These are phyloP conservation scores for Meles meles DNA, from an alignment of 2,113 vertebrate genomes.

Conservation along the genomic window DNA sequence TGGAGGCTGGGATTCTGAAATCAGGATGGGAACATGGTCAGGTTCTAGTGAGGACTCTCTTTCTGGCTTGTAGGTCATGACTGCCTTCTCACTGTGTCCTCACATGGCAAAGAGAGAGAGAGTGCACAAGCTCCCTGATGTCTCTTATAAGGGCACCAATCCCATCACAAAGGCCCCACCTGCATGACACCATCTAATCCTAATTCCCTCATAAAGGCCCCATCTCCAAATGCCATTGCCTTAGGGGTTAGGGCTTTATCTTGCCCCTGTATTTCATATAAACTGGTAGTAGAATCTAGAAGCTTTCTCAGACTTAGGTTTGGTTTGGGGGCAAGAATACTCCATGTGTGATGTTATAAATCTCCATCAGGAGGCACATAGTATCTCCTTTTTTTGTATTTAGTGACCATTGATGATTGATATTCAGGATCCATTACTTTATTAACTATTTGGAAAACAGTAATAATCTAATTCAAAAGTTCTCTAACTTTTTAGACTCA, in stretches of 20 bases:
- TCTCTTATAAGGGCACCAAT: background rate
- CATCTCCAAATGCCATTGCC: background rate
- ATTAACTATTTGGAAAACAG: conserved; percentile 14
- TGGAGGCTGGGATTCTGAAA: background rate
- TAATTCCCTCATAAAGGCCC: background rate
- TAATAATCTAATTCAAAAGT: background rate
- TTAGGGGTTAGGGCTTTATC: background rate
- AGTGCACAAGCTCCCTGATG: background rate
- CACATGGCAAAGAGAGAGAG: background rate
- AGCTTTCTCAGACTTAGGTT: background rate
- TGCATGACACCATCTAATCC: background rate
- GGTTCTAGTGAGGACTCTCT: background rate
- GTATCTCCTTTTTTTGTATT: background rate
- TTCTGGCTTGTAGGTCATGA: background rate
- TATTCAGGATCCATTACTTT: background rate
- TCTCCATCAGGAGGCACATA: background rate
- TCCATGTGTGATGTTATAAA: background rate
- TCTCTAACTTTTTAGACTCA: background rate
- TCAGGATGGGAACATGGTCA: background rate
- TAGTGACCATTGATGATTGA: background rate
- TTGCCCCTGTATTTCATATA: background rate
- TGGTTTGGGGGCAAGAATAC: background rate
- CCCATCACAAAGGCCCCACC: background rate
- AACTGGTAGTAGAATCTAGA: background rate
- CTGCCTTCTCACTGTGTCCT: background rate